Conservation (phyloP, 2,888 invertebrate species). For the Pinctada fucata region DNA sequence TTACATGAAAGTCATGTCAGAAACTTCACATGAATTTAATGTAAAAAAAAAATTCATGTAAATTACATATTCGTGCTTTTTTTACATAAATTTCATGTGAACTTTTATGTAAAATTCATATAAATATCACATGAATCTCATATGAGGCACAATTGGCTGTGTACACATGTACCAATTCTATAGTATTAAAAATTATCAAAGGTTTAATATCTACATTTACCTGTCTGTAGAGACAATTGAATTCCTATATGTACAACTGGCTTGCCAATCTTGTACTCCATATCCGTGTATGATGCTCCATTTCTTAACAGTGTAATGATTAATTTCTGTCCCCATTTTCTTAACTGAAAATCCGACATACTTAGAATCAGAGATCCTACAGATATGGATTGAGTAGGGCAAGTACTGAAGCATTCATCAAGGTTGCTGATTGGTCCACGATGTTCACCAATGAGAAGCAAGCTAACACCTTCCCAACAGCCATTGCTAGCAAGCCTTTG, state of each 20-base stretch:
- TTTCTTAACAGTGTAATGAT: constrained; percentile 28
- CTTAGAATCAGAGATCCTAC: constrained; percentile 27
- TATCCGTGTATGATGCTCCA: constrained; percentile 30
- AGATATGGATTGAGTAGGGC: constrained; percentile 7
- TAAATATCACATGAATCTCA: no score
- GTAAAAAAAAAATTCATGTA: no score
- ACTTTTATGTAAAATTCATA: no score
- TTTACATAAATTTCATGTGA: no score
- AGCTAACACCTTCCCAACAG: constrained; percentile 37
- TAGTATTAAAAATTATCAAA: no score
- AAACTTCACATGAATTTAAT: no score
- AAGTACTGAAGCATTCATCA: constrained; percentile 8
- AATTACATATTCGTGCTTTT: no score
- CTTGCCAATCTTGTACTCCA: constrained; percentile 20
- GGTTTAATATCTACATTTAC: constrained; percentile 11
- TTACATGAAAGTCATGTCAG: no score
- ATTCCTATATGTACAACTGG: constrained; percentile 37
- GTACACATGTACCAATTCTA: no score
- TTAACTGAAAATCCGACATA: constrained; percentile 7
- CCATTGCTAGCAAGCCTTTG: constrained; percentile 25
- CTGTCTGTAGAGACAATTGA: constrained; percentile 28
- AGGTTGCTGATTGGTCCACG: constrained; percentile 21
- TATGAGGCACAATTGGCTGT: no score
- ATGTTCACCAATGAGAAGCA: constrained; percentile 27
- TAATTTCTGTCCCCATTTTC: constrained; percentile 32